Conservation (phyloP, 2,797 vertebrate genomes). For the Hafferia zeledoni region DNA sequence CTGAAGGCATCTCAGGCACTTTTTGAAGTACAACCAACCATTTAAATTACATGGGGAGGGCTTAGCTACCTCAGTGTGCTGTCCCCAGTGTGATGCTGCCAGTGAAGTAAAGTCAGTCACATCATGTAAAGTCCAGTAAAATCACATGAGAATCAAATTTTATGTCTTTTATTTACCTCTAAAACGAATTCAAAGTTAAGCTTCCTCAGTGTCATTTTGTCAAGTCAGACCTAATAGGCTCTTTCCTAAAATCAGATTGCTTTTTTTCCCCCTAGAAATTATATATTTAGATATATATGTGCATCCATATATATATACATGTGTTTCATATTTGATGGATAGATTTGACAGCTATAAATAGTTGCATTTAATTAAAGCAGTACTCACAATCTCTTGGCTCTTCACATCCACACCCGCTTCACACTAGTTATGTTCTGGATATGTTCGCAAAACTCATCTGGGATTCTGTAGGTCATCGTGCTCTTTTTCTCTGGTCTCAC, state of each 20-base stretch:
- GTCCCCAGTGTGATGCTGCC: background rate
- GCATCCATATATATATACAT: background rate
- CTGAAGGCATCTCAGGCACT: background rate
- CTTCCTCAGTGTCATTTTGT: background rate
- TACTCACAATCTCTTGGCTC: background rate
- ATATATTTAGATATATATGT: background rate
- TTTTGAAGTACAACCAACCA: background rate
- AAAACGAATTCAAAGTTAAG: background rate
- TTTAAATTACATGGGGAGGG: background rate
- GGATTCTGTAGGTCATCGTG: background rate
- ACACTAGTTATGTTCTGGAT: background rate
- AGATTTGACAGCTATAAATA: background rate
- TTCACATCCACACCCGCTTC: background rate
- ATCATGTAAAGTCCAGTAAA: background rate
- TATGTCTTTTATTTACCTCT: background rate
- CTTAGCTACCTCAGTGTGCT: background rate
- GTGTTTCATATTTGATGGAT: background rate
- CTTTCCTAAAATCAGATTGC: background rate
- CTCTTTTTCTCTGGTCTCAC: rapidly evolving
- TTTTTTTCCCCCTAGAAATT: background rate
- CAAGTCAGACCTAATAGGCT: background rate
- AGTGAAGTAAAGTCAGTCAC: background rate
- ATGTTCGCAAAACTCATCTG: background rate
- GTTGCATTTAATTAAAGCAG: background rate
- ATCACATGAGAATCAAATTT: background rate